A percentile compares a stretch with the other conserved stretches of the same genome.
Conservation (phyloP, 2,113 vertebrate species). For the Sceloporus undulatus region DNA sequence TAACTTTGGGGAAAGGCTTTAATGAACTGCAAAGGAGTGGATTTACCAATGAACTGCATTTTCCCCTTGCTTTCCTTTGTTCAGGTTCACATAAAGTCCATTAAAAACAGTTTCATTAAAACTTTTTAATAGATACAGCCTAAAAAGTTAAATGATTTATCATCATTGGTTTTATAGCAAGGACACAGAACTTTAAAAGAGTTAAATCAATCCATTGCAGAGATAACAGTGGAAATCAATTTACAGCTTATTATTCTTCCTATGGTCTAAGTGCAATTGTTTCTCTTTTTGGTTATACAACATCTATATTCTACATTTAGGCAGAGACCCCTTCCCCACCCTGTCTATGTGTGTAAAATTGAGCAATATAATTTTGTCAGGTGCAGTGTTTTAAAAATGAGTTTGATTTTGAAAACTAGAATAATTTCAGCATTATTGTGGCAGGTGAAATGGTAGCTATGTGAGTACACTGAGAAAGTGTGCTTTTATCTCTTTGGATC, state of each 20-base stretch:
- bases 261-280: neutral
- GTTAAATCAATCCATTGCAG: neutral
- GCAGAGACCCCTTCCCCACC: slow-evolving; percentile 3
- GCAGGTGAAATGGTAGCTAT: neutral
- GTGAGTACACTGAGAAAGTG: neutral
- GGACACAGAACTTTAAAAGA: slow-evolving; percentile 7
- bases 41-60: neutral
- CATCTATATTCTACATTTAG: neutral
- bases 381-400: slow-evolving; percentile 38
- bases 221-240: neutral
- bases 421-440: slow-evolving; percentile 25
- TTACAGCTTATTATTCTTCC: slow-evolving; percentile 16
- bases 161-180: slow-evolving; percentile 16
- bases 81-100: slow-evolving; percentile 21
- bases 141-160: slow-evolving; percentile 29
- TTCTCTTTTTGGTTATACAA: neutral
- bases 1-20: neutral
- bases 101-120: neutral
- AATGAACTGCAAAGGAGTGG: slow-evolving; percentile 22
- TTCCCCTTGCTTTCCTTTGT: neutral
- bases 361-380: slow-evolving; percentile 43
- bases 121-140: neutral
- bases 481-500: slow-evolving; percentile 36
- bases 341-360: slow-evolving; percentile 43
- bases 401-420: slow-evolving; percentile 45